Evolutionary conservation across 2,888 invertebrate genomes (phyloP).

Genomic region (Deilephila porcellus): DNA sequence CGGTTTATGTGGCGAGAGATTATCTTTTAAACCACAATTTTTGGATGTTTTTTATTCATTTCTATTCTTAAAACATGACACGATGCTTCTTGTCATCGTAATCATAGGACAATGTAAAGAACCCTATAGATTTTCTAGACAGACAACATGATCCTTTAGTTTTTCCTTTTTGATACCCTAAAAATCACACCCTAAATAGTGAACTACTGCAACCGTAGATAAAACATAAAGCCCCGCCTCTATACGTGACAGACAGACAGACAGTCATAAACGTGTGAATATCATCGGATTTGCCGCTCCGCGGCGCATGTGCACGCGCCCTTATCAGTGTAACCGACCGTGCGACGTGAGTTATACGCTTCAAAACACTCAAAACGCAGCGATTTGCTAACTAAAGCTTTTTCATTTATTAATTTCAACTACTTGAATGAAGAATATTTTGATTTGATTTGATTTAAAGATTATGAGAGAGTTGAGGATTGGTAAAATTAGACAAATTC

Average conservation of each 20-base stretch:
- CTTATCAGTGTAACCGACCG: slow-evolving; percentile 18
- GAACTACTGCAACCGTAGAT: slow-evolving; percentile 5
- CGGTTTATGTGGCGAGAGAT: too few relatives aligned
- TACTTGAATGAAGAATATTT: too few relatives aligned
- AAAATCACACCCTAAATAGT: not conserved
- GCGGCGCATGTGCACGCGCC: slow-evolving; percentile 29
- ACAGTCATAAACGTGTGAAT: slow-evolving; percentile 30
- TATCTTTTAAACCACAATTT: too few relatives aligned
- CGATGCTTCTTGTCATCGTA: too few relatives aligned
- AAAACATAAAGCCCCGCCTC: slow-evolving; percentile 17
- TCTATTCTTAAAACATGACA: too few relatives aligned
- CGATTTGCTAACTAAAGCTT: not conserved
- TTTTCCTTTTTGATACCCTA: not conserved
- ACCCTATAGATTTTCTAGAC: too few relatives aligned
- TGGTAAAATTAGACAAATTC: too few relatives aligned
- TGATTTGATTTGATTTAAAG: too few relatives aligned
- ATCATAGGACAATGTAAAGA: too few relatives aligned
- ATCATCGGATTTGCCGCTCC: slow-evolving; percentile 32
- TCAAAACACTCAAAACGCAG: slow-evolving; percentile 1
- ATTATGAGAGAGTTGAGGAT: too few relatives aligned
- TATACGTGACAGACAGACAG: slow-evolving; percentile 30
- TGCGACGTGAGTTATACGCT: not conserved
- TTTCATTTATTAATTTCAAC: not conserved
- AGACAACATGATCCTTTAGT: too few relatives aligned
- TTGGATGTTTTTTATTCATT: too few relatives aligned